These are phyloP conservation scores for Drosophila subsilvestris DNA, from an alignment of 2,888 invertebrate genomes.

Conservation along the genomic window DNA sequence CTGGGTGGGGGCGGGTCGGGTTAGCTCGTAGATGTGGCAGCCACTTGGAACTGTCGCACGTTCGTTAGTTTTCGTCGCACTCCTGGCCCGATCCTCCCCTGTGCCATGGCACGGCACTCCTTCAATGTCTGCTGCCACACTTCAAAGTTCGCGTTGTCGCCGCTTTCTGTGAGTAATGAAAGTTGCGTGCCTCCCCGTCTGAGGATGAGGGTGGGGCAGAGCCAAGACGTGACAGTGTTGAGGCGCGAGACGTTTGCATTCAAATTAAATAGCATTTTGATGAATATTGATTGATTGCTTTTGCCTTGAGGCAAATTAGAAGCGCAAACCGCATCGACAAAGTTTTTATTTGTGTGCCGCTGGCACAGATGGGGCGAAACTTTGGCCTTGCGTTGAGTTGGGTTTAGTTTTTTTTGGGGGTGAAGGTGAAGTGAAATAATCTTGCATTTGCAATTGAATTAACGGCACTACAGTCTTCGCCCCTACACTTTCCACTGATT, in stretches of 20 bases:
- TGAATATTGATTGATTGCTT: conserved; percentile 78
- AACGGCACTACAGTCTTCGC: not conserved
- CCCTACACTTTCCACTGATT: not conserved
- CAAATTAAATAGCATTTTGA: conserved; percentile 77
- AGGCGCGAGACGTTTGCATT: conserved; percentile 58
- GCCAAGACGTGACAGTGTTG: conserved; percentile 37
- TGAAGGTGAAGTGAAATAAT: conserved; percentile 7
- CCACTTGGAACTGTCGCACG: conserved; percentile 37
- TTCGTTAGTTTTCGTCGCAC: conserved; percentile 59
- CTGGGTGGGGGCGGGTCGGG: not conserved
- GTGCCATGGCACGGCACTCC: not conserved
- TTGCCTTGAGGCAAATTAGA: conserved; percentile 55
- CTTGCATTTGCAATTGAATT: conserved; percentile 24
- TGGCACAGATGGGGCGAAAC: conserved; percentile 25
- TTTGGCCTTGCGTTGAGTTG: conserved; percentile 31
- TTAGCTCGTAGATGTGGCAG: not conserved
- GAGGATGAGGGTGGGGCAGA: conserved; percentile 1
- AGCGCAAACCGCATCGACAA: conserved; percentile 49
- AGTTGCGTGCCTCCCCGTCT: conserved; percentile 39
- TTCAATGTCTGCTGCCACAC: conserved; percentile 52
- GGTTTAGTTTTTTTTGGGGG: conserved; percentile 15
- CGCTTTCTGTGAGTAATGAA: conserved; percentile 62
- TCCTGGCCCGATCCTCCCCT: conserved; percentile 32
- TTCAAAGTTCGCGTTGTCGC: conserved; percentile 63
- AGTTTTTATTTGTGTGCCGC: conserved; percentile 40